phyloP scores from a whole-genome alignment of 2,797 vertebrate genomes.

The Ispidina picta region DNA sequence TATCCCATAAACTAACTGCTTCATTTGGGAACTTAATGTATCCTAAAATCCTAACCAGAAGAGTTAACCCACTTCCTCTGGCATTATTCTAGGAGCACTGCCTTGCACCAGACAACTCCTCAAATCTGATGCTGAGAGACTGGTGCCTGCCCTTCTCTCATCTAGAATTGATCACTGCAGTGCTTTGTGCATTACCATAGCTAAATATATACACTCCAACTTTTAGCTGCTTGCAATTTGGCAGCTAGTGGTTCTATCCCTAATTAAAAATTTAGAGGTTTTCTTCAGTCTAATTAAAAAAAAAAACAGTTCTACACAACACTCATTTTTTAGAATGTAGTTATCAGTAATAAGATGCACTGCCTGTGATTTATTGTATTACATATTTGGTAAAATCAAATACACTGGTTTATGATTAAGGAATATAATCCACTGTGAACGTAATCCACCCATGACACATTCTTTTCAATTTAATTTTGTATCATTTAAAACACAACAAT shows the following conservation, averaged over 20 bases:
- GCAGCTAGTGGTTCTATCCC: constrained; percentile 15
- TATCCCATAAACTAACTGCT: not conserved
- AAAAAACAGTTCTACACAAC: not conserved
- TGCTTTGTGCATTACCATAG: constrained; percentile 46
- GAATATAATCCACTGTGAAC: not conserved
- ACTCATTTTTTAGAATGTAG: not conserved
- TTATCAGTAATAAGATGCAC: not conserved
- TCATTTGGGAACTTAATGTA: not conserved
- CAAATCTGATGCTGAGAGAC: constrained; percentile 30
- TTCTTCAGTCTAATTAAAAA: constrained; percentile 14
- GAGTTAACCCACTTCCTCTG: not conserved
- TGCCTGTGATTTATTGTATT: not conserved
- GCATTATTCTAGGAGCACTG: not conserved
- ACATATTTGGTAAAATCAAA: not conserved
- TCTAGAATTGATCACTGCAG: constrained; percentile 65
- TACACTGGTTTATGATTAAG: not conserved
- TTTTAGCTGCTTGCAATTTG: constrained; percentile 20
- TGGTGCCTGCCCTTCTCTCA: constrained; percentile 42
- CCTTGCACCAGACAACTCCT: not conserved
- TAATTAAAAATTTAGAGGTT: constrained; percentile 52
- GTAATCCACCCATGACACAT: not conserved
- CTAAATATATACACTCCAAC: constrained; percentile 18
- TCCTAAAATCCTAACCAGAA: not conserved
- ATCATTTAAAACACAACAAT: not conserved
- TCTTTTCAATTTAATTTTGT: not conserved